Conservation (phyloP, 2,888 invertebrate genomes). For the Sarcophaga subvicina region DNA sequence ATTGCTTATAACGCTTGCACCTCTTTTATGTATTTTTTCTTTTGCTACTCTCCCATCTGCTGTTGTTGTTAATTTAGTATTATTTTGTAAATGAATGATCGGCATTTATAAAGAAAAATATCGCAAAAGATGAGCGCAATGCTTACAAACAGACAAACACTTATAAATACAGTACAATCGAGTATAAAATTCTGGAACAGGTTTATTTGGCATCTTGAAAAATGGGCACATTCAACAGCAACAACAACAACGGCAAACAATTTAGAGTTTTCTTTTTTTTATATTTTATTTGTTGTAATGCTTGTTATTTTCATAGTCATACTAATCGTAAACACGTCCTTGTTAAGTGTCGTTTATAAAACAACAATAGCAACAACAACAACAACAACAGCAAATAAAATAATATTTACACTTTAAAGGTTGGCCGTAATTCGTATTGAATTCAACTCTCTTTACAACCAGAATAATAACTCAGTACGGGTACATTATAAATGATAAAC, state of each 20-base stretch:
- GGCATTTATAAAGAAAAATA: conserved; percentile 27
- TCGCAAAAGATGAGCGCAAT: neutral
- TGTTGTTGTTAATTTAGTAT: neutral
- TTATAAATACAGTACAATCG: neutral
- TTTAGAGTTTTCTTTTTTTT: neutral
- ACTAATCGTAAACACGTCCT: conserved; percentile 55
- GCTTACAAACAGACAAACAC: conserved; percentile 30
- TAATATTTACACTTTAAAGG: conserved; percentile 59
- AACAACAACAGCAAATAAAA: neutral
- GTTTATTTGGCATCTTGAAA: conserved; percentile 67
- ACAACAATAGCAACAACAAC: conserved; percentile 12
- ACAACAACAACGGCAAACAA: conserved; percentile 5
- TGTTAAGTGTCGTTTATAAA: conserved; percentile 47
- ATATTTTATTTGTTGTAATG: conserved; percentile 14
- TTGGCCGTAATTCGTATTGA: conserved; percentile 49
- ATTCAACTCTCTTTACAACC: conserved; percentile 25
- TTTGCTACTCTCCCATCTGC: neutral
- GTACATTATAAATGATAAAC: no score
- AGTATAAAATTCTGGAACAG: conserved; percentile 62
- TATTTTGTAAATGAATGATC: conserved; percentile 40
- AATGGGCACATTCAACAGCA: conserved; percentile 34
- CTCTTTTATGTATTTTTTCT: conserved; percentile 24
- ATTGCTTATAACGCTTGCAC: conserved; percentile 8
- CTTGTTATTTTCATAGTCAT: conserved; percentile 4
- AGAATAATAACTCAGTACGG: neutral